Evolutionary conservation across 2,888 invertebrate genomes (phyloP).

Genomic region (Cerceris rybyensis): DNA sequence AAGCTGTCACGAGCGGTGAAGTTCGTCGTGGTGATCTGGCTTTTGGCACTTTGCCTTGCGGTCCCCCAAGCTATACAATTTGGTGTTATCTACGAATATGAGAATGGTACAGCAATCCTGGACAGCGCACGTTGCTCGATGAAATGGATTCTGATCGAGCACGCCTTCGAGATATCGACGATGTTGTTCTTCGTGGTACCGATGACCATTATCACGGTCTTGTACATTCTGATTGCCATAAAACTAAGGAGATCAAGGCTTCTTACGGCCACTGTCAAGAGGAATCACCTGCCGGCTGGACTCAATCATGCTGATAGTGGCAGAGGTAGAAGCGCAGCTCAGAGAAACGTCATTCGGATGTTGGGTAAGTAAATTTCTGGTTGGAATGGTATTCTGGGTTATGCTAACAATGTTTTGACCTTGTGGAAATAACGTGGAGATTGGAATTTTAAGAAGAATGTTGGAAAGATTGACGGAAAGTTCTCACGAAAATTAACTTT

Average conservation of each 20-base stretch:
- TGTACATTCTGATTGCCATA: constrained; percentile 83
- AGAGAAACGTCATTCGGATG: constrained; percentile 89
- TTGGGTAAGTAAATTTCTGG: constrained; percentile 84
- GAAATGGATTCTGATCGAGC: constrained; percentile 81
- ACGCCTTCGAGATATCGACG: constrained; percentile 85
- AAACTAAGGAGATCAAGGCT: constrained; percentile 82
- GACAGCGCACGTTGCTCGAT: constrained; percentile 79
- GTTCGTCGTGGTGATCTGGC: constrained; percentile 92
- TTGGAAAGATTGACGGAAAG: too few relatives aligned
- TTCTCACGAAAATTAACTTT: too few relatives aligned
- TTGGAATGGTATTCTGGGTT: too few relatives aligned
- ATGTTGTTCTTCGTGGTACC: constrained; percentile 86
- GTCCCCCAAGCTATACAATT: constrained; percentile 87
- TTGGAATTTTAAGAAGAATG: too few relatives aligned
- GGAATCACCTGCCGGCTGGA: constrained; percentile 83
- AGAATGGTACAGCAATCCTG: constrained; percentile 63
- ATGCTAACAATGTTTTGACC: too few relatives aligned
- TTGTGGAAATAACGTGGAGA: too few relatives aligned
- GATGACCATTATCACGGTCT: constrained; percentile 85
- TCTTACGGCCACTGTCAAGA: constrained; percentile 83
- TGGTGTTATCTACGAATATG: constrained; percentile 74
- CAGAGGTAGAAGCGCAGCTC: constrained; percentile 82
- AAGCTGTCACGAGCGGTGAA: constrained; percentile 92
- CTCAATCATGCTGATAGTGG: constrained; percentile 83
- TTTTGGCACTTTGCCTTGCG: constrained; percentile 88